Evolutionary conservation across 2,888 invertebrate genomes (phyloP).

Genomic region (Tyria jacobaeae): DNA sequence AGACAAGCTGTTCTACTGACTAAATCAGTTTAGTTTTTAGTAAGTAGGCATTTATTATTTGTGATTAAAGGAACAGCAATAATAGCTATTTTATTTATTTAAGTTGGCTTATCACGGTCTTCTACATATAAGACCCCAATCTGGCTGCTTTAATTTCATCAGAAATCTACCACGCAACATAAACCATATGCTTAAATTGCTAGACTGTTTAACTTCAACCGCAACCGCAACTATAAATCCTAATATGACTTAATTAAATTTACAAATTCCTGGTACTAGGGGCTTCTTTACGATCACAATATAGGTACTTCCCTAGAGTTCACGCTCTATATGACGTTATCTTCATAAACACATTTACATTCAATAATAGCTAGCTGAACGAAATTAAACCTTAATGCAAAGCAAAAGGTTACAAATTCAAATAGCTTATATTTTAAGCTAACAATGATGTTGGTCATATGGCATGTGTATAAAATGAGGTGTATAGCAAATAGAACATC

Average conservation of each 20-base stretch:
- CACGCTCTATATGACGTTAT: slow-evolving; percentile 16
- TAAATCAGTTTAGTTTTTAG: too few species aligned
- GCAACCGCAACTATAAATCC: background rate
- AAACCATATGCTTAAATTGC: too few species aligned
- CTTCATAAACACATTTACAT: slow-evolving; percentile 6
- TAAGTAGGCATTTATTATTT: too few species aligned
- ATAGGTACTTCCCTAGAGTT: slow-evolving; percentile 33
- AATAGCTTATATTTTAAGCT: background rate
- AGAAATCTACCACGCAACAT: too few species aligned
- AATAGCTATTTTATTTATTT: too few species aligned
- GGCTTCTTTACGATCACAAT: slow-evolving; percentile 10
- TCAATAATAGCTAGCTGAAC: background rate
- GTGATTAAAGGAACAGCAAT: too few species aligned
- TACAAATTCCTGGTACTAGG: background rate
- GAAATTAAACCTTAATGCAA: slow-evolving; percentile 2
- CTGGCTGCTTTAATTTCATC: too few species aligned
- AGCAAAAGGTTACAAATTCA: slow-evolving; percentile 7
- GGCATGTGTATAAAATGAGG: slow-evolving; percentile 25
- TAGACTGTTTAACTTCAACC: background rate
- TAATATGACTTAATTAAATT: background rate
- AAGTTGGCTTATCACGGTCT: too few species aligned
- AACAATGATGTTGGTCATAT: background rate
- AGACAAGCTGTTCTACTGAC: too few species aligned
- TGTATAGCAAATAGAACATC: slow-evolving; percentile 28
- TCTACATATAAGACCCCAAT: too few species aligned